Percentiles rank a stretch among this genome's conserved stretches.
Conservation (phyloP, 2,888 invertebrate genomes). For the Pedicia rivosa region DNA sequence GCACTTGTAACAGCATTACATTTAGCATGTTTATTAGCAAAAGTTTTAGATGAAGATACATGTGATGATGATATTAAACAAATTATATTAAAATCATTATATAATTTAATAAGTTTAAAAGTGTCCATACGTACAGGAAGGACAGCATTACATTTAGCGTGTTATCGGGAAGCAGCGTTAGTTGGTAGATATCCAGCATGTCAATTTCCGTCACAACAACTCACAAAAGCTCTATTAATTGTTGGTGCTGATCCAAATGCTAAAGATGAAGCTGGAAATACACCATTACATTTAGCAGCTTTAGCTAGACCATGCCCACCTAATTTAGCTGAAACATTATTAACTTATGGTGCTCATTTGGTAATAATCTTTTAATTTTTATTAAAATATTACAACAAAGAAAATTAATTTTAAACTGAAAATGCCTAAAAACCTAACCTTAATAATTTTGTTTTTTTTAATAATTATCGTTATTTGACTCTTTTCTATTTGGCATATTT, state of each 20-base stretch:
- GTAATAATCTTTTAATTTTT: conserved; percentile 15
- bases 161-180: conserved; percentile 58
- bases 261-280: conserved; percentile 68
- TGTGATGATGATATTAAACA: conserved; percentile 34
- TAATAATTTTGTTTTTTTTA: too few relatives aligned
- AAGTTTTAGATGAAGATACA: conserved; percentile 41
- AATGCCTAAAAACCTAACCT: too few relatives aligned
- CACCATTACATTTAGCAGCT: conserved; percentile 73
- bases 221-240: conserved; percentile 57
- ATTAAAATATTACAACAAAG: neutral
- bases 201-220: conserved; percentile 49
- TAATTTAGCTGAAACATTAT: conserved; percentile 51
- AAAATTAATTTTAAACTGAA: too few relatives aligned
- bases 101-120: conserved; percentile 58
- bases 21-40: conserved; percentile 59
- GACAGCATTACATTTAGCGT: conserved; percentile 67
- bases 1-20: conserved; percentile 77
- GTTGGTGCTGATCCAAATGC: conserved; percentile 73
- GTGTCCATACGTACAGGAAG: conserved; percentile 45
- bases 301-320: conserved; percentile 53
- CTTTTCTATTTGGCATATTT: too few relatives aligned
- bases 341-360: conserved; percentile 55
- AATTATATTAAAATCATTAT: conserved; percentile 54
- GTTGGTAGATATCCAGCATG: conserved; percentile 51
- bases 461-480: too few relatives aligned